A percentile compares a stretch with the other conserved stretches of the same genome.
Evolutionary conservation across 2,113 vertebrate species (phyloP).

Genomic region (Fulica atra): DNA sequence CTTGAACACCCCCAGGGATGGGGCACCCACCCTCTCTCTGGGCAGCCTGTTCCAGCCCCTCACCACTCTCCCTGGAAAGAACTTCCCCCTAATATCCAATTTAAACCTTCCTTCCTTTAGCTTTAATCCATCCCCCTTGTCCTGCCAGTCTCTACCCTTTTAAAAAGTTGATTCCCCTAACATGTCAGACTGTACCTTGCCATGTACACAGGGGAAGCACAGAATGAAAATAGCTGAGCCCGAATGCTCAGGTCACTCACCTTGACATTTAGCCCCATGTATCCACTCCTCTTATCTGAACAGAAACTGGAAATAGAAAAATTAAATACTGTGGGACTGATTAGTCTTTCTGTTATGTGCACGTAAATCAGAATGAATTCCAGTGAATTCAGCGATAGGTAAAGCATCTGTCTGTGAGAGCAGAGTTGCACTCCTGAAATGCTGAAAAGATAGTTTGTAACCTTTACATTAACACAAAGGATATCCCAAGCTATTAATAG

Average conservation of each 20-base stretch:
- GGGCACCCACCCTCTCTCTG: too few species aligned
- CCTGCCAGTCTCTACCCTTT: too few species aligned
- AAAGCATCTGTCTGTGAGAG: slow-evolving; percentile 7
- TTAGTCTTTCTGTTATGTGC: background rate
- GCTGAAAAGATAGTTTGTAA: slow-evolving; percentile 19
- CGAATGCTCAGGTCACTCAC: background rate
- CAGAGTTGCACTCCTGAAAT: background rate
- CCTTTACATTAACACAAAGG: slow-evolving; percentile 53
- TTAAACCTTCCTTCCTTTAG: too few species aligned
- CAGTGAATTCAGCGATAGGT: slow-evolving; percentile 18
- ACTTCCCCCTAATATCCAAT: too few species aligned
- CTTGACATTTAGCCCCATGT: background rate
- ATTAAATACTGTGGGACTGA: background rate
- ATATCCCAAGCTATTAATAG: slow-evolving; percentile 51
- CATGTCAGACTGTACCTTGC: background rate
- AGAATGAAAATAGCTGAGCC: background rate
- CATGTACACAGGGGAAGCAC: background rate
- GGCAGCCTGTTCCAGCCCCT: too few species aligned
- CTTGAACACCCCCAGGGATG: too few species aligned
- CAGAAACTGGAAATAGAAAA: slow-evolving; percentile 19
- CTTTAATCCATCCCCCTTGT: too few species aligned
- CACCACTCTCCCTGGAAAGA: too few species aligned
- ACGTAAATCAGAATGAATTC: background rate
- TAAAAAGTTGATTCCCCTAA: too few species aligned
- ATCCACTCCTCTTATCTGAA: background rate